These are phyloP conservation scores for Urocynchramus pylzowi DNA, from an alignment of 2,113 vertebrate genomes.

Conservation along the genomic window DNA sequence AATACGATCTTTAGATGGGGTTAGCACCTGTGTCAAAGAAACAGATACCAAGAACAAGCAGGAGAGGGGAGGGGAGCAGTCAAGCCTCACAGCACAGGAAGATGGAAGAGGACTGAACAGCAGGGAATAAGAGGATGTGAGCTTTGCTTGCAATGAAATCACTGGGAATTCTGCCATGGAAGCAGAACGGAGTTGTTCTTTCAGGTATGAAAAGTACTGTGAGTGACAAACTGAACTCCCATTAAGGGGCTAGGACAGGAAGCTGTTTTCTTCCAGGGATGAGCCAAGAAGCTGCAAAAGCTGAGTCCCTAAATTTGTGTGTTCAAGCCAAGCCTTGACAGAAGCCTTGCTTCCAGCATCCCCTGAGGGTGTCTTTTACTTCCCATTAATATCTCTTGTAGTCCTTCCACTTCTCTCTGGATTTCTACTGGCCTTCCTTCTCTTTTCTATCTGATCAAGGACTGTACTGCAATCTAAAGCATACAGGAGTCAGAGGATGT, in stretches of 20 bases:
- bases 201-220: neutral
- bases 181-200: neutral
- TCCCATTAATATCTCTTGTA: neutral
- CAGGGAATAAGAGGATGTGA: neutral
- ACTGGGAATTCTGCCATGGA: neutral
- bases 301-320: neutral
- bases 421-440: neutral
- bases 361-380: neutral
- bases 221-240: neutral
- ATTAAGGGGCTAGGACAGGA: neutral
- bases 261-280: neutral
- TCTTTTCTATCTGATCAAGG: neutral
- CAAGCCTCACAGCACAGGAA: rapidly evolving
- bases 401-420: neutral
- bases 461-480: neutral
- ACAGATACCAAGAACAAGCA: neutral
- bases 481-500: neutral
- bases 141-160: neutral
- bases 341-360: neutral
- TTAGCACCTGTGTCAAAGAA: neutral
- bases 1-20: neutral
- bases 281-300: neutral
- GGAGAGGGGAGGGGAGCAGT: neutral
- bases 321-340: neutral
- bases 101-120: neutral